phyloP scores from a whole-genome alignment of 2,888 invertebrate genomes.

The Terebella lapidaria region DNA sequence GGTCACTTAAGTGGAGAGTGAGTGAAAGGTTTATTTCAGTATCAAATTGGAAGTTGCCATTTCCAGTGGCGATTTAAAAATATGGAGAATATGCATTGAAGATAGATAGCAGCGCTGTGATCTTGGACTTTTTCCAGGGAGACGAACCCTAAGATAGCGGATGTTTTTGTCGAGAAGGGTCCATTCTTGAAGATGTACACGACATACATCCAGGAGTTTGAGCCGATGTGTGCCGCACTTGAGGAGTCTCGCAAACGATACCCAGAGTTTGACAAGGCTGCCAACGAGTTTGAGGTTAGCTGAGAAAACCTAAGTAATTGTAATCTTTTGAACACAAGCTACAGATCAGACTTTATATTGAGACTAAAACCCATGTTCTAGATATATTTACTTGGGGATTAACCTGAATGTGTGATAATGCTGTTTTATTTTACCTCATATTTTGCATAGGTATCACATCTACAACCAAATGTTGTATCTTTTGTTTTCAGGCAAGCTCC shows the following conservation, averaged over 20 bases:
- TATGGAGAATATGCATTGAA: no score
- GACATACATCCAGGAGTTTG: constrained; percentile 59
- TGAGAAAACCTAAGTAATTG: not conserved
- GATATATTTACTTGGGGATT: not conserved
- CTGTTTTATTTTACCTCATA: no score
- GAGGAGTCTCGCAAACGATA: constrained; percentile 58
- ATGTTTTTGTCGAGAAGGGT: constrained; percentile 61
- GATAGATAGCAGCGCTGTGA: no score
- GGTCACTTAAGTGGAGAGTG: no score
- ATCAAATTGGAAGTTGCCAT: no score
- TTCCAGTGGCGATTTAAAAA: no score
- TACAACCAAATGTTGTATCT: no score
- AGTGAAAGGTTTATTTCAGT: no score
- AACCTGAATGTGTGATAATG: not conserved
- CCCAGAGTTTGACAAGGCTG: constrained; percentile 55
- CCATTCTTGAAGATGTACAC: constrained; percentile 61
- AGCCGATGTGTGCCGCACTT: constrained; percentile 54
- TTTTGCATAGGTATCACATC: no score
- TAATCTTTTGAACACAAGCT: not conserved
- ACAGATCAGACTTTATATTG: not conserved
- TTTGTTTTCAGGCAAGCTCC: constrained; percentile 30
- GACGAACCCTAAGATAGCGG: constrained; percentile 54
- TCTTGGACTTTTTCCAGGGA: constrained; percentile 39
- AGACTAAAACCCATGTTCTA: not conserved
- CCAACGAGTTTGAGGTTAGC: constrained; percentile 58